phyloP scores from a whole-genome alignment of 2,888 invertebrate genomes.

The Yponomeuta plumbellus region DNA sequence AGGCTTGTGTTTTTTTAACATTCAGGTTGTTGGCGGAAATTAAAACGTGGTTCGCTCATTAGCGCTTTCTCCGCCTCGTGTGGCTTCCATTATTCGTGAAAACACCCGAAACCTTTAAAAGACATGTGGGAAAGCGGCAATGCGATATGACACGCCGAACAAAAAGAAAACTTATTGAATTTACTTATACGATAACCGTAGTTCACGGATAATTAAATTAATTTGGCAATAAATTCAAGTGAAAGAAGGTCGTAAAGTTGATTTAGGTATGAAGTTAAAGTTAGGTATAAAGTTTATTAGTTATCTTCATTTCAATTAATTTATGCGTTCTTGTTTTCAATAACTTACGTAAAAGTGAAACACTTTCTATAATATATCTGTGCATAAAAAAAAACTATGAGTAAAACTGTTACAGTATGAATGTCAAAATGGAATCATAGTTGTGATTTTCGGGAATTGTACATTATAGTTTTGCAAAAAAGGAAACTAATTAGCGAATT shows the following conservation, averaged over 20 bases:
- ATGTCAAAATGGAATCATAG: too few species aligned
- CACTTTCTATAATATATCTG: too few species aligned
- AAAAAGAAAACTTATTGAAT: not conserved
- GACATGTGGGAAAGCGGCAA: constrained; percentile 39
- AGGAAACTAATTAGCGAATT: too few species aligned
- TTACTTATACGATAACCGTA: not conserved
- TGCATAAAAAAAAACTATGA: too few species aligned
- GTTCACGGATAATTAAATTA: not conserved
- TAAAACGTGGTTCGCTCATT: constrained; percentile 60
- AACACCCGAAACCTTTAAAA: constrained; percentile 47
- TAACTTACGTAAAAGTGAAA: too few species aligned
- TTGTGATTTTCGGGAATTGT: too few species aligned
- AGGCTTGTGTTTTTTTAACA: not conserved
- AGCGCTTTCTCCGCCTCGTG: constrained; percentile 53
- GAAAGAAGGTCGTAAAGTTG: not conserved
- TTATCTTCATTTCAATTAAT: too few species aligned
- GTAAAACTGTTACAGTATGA: too few species aligned
- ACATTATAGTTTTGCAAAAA: too few species aligned
- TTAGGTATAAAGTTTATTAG: too few species aligned
- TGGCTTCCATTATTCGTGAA: constrained; percentile 56
- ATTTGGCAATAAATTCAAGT: not conserved
- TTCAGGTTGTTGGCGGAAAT: constrained; percentile 46
- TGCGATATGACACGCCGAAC: not conserved
- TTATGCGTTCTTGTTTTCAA: too few species aligned
- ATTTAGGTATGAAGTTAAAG: not conserved